Evolutionary conservation across 2,888 invertebrate species (phyloP).

Genomic region (Sussaba pulchella): DNA sequence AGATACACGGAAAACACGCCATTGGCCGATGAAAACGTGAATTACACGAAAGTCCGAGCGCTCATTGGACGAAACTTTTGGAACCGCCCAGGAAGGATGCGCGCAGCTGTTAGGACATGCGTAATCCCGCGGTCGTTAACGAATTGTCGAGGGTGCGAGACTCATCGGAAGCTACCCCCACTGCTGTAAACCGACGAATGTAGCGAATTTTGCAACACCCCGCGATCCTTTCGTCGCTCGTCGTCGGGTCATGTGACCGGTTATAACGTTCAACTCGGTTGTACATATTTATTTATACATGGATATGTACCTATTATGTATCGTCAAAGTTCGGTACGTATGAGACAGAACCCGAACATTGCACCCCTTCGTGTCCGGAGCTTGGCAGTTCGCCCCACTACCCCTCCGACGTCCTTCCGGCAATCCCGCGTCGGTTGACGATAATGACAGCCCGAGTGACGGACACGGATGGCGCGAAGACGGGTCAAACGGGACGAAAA

Average conservation of each 20-base stretch:
- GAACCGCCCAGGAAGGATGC: constrained; percentile 84
- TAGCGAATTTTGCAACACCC: constrained; percentile 6
- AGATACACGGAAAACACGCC: constrained; percentile 72
- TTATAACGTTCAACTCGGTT: neutral
- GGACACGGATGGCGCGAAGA: neutral
- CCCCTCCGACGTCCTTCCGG: too few relatives aligned
- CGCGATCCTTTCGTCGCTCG: constrained; percentile 2
- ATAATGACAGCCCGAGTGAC: neutral
- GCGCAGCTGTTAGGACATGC: constrained; percentile 83
- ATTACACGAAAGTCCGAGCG: constrained; percentile 73
- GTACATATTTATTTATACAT: neutral
- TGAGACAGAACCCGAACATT: too few relatives aligned
- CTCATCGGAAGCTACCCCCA: constrained; percentile 25
- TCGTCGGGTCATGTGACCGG: constrained; percentile 29
- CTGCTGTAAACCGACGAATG: constrained; percentile 10
- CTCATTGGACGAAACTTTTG: constrained; percentile 76
- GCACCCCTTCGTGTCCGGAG: too few relatives aligned
- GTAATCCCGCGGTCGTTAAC: constrained; percentile 76
- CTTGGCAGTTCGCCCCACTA: too few relatives aligned
- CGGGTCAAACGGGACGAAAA: neutral
- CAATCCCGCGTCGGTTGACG: too few relatives aligned
- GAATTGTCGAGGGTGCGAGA: constrained; percentile 45
- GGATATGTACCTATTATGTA: neutral
- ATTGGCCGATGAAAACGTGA: constrained; percentile 77
- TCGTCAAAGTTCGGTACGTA: neutral